Evolutionary conservation across 2,797 vertebrate genomes (phyloP), one percentile per base, ranked within the genome.

Genomic region (Remorina albescens): DNA sequence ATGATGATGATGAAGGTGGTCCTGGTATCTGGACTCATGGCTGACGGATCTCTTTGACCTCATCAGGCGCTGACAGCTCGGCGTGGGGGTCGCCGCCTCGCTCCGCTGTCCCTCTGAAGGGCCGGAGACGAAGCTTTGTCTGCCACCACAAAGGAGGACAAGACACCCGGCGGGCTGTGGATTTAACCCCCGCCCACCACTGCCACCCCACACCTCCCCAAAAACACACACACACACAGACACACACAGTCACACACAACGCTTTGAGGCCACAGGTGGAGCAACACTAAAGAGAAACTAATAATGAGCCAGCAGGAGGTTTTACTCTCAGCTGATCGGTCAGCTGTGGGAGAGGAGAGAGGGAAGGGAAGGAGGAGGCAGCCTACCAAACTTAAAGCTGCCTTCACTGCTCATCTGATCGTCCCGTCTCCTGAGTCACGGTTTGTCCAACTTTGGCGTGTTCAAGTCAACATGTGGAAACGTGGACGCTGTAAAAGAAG

Each of bases 161-260:
- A 64, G 81, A 82, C 67, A 44, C 76, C 78, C 74, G 12, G 68
- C 36, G 66, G 70, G 85, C 56, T 83, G 85, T 85, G 81, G 80
- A 62, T 51, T 78, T 87, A 85, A 85, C 85, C 80, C 58, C 72
- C 58, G n/a, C n/a, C n/a, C n/a, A n/a, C n/a, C n/a, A n/a, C n/a
- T n/a, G n/a, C n/a, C n/a, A n/a, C n/a, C n/a, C n/a, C n/a, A n/a
- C n/a, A n/a, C 30, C 25, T 16, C 36, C 28, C 7, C 23, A 28
- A 8, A 55, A 6, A 36, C 26, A 62, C 39, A 30, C 42, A 47
- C 19, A 54, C 26, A 32, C 32, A 36, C 18, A 61, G 25, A 28
- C 51, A n/a, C 39, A 58, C 54, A 36, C 25, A 62, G 37, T 13
- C 26, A 1, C 15, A 16, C 28, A 1, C 15, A 32, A 1, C 15